These are phyloP conservation scores for Drosophila eohydei DNA, from an alignment of 2,888 invertebrate genomes.

Conservation along the genomic window DNA sequence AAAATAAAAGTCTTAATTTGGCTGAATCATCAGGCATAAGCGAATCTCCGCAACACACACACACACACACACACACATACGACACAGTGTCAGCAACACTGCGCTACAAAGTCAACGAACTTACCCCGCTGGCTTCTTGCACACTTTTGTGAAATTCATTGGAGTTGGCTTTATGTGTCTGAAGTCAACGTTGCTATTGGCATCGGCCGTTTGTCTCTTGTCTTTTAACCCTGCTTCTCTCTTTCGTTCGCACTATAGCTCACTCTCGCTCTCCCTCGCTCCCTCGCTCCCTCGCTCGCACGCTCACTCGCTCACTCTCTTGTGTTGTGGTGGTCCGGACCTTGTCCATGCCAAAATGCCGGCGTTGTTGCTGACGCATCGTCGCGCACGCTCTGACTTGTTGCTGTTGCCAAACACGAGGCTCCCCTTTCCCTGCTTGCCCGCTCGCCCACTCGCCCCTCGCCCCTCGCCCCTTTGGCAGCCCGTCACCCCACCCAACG, in stretches of 20 bases:
- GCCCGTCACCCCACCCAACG: too few relatives aligned
- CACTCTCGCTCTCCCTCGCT: neutral
- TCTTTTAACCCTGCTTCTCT: conserved; percentile 21
- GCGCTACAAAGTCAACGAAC: conserved; percentile 72
- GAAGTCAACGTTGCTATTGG: conserved; percentile 20
- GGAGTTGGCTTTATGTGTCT: conserved; percentile 2
- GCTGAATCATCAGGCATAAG: conserved; percentile 65
- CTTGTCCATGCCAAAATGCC: conserved; percentile 48
- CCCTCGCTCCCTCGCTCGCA: neutral
- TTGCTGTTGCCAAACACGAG: conserved; percentile 28
- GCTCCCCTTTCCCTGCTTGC: neutral
- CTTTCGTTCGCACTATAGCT: conserved; percentile 1
- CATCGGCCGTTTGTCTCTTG: conserved; percentile 42
- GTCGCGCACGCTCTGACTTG: conserved; percentile 48
- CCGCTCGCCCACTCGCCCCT: neutral
- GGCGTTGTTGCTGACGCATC: conserved; percentile 65
- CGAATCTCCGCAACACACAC: conserved; percentile 20
- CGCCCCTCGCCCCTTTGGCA: neutral
- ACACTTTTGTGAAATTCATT: conserved; percentile 68
- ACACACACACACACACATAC: conserved; percentile 24
- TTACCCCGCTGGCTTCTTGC: conserved; percentile 51
- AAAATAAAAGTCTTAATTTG: conserved; percentile 63
- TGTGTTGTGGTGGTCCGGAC: conserved; percentile 50
- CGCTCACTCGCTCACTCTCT: neutral
- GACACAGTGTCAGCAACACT: conserved; percentile 37